A percentile compares a stretch with the other conserved stretches of the same genome.
Conservation (phyloP, 2,888 invertebrate genomes). For the Sepiola atlantica region DNA sequence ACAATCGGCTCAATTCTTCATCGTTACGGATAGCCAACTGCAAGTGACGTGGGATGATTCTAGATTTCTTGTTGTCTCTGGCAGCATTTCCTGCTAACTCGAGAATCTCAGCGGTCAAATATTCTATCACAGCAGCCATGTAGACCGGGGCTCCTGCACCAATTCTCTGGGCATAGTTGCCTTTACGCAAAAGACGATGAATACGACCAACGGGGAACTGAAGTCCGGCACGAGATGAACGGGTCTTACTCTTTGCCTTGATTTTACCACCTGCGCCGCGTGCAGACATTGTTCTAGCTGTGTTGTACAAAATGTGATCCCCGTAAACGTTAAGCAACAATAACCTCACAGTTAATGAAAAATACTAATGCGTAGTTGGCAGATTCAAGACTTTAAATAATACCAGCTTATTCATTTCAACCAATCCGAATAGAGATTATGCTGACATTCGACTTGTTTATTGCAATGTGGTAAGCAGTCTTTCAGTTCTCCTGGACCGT, state of each 20-base stretch:
- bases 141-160: conserved; percentile 76
- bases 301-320: no score
- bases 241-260: conserved; percentile 73
- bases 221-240: conserved; percentile 74
- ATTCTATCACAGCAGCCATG: conserved; percentile 76
- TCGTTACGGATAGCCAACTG: conserved; percentile 88
- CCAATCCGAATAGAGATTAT: no score
- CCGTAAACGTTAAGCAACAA: no score
- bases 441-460: no score
- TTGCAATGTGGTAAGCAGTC: no score
- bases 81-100: conserved; percentile 77
- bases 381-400: no score
- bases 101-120: conserved; percentile 80
- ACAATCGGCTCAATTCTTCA: conserved; percentile 85
- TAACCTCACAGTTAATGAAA: no score
- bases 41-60: conserved; percentile 86
- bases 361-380: no score
- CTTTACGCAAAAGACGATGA: conserved; percentile 74
- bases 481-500: no score
- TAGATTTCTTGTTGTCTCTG: conserved; percentile 80
- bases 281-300: conserved; percentile 70
- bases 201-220: conserved; percentile 76
- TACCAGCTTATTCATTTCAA: no score
- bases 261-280: conserved; percentile 75
- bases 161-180: conserved; percentile 75